Evolutionary conservation across 2,113 vertebrate genomes (phyloP), one percentile per base, ranked within the genome.

Genomic region (Xenopus borealis): DNA sequence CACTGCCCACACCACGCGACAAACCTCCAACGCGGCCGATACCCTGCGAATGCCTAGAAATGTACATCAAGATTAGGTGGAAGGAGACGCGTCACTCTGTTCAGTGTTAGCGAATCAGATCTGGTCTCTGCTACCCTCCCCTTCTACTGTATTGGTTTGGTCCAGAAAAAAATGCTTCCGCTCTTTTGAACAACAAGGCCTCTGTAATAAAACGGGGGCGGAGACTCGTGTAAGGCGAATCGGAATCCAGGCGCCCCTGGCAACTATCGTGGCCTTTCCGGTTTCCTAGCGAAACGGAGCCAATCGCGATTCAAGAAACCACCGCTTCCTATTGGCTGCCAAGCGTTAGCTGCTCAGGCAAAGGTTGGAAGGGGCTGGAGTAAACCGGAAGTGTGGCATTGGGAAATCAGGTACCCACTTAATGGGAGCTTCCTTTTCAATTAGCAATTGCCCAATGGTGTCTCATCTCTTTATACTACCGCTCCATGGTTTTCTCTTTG

Each of bases 21-120:
- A 27, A 30, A 46, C 58, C 40, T 77, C 61, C 74, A 64, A 64
- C 63, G 76, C 69, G 46, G 76, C 62, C 69, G 69, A 67, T 68
- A 67, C 76, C 62, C 64, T 27, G 44, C 13, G 62, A 55, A 61
- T 50, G 68, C 69, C 62, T 69, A 9, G 18, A 50, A 57, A 16
- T n/a, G 23, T 19, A 59, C 55, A 5, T 18, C 16, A 33, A 66
- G 69, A 62, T 71, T 62, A 72, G 76, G 64, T 68, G 76, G 69
- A 78, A 66, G 76, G 17, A 18, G 76, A 18, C 44, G 55, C 69
- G 76, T 72, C 76, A 72, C 53, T 45, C 12, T 17, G 53, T 4
- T 63, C 8, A 46, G 13, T 9, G 50, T 23, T 19, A 27, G 61
- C 67, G 2, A 72, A 78, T 66, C 69, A 71, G 16, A 40, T 16